Evolutionary conservation across 2,888 invertebrate species (phyloP).

Genomic region (Erebia aethiops): DNA sequence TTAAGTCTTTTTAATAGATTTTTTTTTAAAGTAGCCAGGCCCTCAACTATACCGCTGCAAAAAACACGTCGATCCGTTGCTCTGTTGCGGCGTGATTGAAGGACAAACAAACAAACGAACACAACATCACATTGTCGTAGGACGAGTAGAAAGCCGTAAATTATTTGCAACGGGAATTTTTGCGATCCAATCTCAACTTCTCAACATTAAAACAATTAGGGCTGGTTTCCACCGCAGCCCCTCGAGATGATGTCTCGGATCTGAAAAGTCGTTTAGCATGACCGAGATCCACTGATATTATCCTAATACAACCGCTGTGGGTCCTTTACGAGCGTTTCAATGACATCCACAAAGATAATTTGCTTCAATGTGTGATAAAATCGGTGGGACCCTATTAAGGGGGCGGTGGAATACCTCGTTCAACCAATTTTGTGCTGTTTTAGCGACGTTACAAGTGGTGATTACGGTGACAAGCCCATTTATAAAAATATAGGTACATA

Average conservation of each 20-base stretch:
- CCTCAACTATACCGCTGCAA: too few relatives aligned
- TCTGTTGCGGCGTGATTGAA: too few relatives aligned
- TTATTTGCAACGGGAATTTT: slow-evolving; percentile 38
- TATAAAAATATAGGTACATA: too few relatives aligned
- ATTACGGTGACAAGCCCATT: slow-evolving; percentile 49
- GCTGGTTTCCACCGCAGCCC: slow-evolving; percentile 32
- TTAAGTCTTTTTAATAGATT: too few relatives aligned
- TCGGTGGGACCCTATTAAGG: slow-evolving; percentile 59
- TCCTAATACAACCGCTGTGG: slow-evolving; percentile 68
- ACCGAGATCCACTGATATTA: slow-evolving; percentile 68
- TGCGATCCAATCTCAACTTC: slow-evolving; percentile 53
- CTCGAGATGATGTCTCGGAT: slow-evolving; percentile 52
- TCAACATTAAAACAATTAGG: slow-evolving; percentile 50
- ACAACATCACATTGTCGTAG: background rate
- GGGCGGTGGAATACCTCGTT: slow-evolving; percentile 46
- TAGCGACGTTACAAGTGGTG: slow-evolving; percentile 54
- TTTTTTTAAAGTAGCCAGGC: too few relatives aligned
- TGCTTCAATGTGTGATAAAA: slow-evolving; percentile 68
- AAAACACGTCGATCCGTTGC: too few relatives aligned
- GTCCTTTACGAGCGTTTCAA: slow-evolving; percentile 66
- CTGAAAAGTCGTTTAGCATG: slow-evolving; percentile 59
- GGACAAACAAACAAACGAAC: too few relatives aligned
- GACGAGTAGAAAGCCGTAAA: slow-evolving; percentile 6
- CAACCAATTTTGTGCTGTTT: slow-evolving; percentile 55
- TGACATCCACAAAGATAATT: slow-evolving; percentile 63